A percentile compares a stretch with the other conserved stretches of the same genome.
Evolutionary conservation across 2,888 invertebrate genomes (phyloP).

Genomic region (Pristionchus maxplancki): DNA sequence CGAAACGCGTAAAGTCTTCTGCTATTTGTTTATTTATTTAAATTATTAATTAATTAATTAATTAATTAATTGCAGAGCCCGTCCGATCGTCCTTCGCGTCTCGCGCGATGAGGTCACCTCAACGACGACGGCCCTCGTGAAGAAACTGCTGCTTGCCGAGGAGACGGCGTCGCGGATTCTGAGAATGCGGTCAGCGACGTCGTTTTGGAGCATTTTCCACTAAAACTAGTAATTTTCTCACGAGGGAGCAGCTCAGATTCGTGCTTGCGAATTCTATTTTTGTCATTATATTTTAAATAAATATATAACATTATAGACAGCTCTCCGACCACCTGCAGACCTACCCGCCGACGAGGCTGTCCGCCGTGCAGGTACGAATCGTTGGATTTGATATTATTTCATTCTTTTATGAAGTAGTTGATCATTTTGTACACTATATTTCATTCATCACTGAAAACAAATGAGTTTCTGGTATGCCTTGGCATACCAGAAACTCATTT

Average conservation of each 20-base stretch:
- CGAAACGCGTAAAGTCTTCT: too few relatives aligned
- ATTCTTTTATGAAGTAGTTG: too few relatives aligned
- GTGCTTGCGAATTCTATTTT: too few relatives aligned
- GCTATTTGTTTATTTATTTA: background rate
- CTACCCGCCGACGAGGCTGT: conserved; percentile 69
- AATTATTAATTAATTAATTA: background rate
- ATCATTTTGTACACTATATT: too few relatives aligned
- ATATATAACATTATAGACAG: conserved; percentile 52
- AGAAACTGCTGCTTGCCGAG: conserved; percentile 40
- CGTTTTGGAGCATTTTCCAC: background rate
- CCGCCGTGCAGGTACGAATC: conserved; percentile 66
- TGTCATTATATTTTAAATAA: background rate
- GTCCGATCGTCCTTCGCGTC: conserved; percentile 13
- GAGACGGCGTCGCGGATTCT: background rate
- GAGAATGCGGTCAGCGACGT: background rate
- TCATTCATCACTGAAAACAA: too few relatives aligned
- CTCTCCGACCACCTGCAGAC: conserved; percentile 68
- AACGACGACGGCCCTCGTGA: conserved; percentile 32
- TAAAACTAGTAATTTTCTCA: too few relatives aligned
- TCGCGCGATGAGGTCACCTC: conserved; percentile 46
- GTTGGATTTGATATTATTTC: too few relatives aligned
- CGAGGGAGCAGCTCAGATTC: too few relatives aligned
- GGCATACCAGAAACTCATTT: too few relatives aligned
- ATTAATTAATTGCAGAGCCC: background rate
- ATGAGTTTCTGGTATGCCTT: too few relatives aligned